Conservation (phyloP, 2,113 vertebrate species). For the Acrocephalus arundinaceus region DNA sequence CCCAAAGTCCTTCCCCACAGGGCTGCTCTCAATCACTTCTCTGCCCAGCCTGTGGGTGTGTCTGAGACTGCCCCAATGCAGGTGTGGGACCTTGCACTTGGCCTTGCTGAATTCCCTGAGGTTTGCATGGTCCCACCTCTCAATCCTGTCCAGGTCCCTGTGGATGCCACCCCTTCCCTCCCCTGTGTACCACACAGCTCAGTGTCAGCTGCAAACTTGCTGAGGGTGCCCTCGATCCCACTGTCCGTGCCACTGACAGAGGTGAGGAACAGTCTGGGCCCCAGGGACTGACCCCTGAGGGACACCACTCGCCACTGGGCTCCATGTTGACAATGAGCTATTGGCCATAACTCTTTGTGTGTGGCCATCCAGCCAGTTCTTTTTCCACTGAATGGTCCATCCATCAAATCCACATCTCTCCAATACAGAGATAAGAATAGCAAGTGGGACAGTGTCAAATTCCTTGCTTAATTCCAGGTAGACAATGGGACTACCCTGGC, state of each 20-base stretch:
- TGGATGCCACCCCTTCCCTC: neutral
- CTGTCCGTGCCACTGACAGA: neutral
- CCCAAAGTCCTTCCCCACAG: neutral
- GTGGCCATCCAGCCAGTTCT: neutral
- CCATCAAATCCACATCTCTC: neutral
- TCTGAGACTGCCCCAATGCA: too few species aligned
- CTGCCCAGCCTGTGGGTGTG: neutral
- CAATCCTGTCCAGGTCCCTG: neutral
- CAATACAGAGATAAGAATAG: neutral
- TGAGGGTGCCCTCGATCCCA: neutral
- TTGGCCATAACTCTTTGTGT: neutral
- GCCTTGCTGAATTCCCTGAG: too few species aligned
- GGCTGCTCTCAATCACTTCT: neutral
- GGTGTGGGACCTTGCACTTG: too few species aligned
- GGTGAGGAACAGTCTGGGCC: rapidly evolving
- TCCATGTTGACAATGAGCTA: neutral
- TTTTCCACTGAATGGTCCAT: neutral
- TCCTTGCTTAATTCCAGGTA: neutral
- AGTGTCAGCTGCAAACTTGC: too few species aligned
- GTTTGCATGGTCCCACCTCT: too few species aligned
- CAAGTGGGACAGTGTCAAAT: neutral
- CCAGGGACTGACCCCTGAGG: rapidly evolving
- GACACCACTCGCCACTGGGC: neutral
- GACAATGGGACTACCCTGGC: neutral
- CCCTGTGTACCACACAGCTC: neutral